These are phyloP conservation scores for Hemicordylus capensis DNA, from an alignment of 2,113 vertebrate species.

Conservation along the genomic window DNA sequence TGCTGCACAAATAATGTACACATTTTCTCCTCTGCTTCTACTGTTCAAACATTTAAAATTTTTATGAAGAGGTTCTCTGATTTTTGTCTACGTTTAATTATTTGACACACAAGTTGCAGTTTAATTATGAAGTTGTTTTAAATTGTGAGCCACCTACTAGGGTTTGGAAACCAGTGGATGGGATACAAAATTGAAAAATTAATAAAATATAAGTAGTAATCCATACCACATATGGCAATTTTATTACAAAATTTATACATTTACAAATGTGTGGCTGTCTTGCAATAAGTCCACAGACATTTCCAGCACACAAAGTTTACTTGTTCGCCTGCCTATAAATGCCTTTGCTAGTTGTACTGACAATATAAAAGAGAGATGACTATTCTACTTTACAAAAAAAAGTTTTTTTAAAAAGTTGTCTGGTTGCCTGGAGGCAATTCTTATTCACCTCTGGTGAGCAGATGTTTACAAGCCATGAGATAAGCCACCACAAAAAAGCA, in stretches of 20 bases:
- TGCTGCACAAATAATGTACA: no score
- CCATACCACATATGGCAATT: not conserved
- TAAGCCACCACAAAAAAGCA: not conserved
- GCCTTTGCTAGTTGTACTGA: not conserved
- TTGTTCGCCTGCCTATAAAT: not conserved
- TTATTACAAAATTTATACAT: not conserved
- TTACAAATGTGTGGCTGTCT: not conserved
- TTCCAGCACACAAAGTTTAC: not conserved
- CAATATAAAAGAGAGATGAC: not conserved
- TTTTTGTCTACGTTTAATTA: no score
- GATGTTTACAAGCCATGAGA: not conserved
- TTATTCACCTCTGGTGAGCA: not conserved
- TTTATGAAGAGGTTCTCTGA: no score
- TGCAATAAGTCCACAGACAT: not conserved
- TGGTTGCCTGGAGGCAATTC: not conserved
- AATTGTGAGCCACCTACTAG: no score
- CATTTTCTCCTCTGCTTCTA: no score
- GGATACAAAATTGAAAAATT: not conserved
- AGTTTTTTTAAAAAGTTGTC: not conserved
- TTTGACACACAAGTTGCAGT: no score
- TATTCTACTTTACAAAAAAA: not conserved
- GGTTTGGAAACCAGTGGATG: no score
- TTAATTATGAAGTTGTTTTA: no score
- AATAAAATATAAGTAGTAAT: not conserved
- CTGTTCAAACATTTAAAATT: no score